Base-by-base conservation (phyloP, 2,113 vertebrate species). In the Tragulus kanchil region DNA sequence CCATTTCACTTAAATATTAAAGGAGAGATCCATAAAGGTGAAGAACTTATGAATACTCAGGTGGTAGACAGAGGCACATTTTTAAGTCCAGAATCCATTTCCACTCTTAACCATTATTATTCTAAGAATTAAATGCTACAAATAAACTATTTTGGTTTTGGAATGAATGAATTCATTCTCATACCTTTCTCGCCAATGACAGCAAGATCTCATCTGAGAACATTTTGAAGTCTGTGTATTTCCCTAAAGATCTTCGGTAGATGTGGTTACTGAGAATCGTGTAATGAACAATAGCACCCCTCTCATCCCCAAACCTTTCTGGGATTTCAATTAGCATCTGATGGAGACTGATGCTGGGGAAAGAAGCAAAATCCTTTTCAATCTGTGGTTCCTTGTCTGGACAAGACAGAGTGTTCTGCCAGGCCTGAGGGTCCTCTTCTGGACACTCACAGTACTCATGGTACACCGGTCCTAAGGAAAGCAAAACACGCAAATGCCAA, bases 141-240 rank as follows among this genome's bases (percentile, higher is more conserved):
- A 61, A 8, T 7, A 95, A 90, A 83, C 45, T n/a, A 28, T 3
- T 67, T 8, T 56, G 26, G 54, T 93, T 89, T 65, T 81, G 3
- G 48, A 96, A 84, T 14, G 54, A 45, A 0, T 61, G 62, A 84
- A 56, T 59, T 86, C 52, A 81, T 82, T 89, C 42, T 16, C 31
- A 17, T 99, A 99, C 99, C 99, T 99, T 99, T 96, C 99, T 99
- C 54, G 98, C 98, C 86, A 99, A 81, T 0, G 99, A 99, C 14
- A 99, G 99, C 97, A 99, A 96, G 85, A 99, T 99, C 97, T 99
- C 99, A 90, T 99, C 99, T 0, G 99, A 99, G 98, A 99, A 99
- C 99, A 99, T 99, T 98, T 99, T 99, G 99, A 99, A 99, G 98
- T 99, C 99, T 0, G 99, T 99, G 96, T 99, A 99, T 92, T 99